These are phyloP conservation scores for Peribatodes rhomboidaria DNA, from an alignment of 2,888 invertebrate genomes.

Conservation along the genomic window DNA sequence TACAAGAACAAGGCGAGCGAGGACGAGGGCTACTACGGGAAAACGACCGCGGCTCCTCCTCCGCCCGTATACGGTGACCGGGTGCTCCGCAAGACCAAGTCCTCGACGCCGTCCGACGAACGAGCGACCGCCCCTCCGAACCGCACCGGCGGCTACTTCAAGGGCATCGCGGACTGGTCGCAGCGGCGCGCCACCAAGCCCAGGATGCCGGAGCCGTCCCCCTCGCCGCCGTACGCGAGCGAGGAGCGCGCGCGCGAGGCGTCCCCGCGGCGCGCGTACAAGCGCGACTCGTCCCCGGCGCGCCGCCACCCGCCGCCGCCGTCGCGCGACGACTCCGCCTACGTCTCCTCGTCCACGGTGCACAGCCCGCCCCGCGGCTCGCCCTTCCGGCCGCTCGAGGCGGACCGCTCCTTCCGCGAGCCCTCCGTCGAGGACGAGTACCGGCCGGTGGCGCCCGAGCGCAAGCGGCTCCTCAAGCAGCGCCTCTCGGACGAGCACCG, in stretches of 20 bases:
- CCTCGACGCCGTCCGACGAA: constrained; percentile 85
- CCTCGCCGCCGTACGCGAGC: constrained; percentile 78
- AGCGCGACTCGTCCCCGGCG: constrained; percentile 77
- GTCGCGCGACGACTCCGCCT: constrained; percentile 86
- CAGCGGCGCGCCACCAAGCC: constrained; percentile 87
- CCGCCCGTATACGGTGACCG: constrained; percentile 79
- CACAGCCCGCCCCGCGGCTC: constrained; percentile 86
- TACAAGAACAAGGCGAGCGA: constrained; percentile 89
- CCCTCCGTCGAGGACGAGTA: constrained; percentile 83
- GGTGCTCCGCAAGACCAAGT: constrained; percentile 83
- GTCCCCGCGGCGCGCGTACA: constrained; percentile 78
- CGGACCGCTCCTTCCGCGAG: constrained; percentile 80
- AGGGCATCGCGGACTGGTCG: constrained; percentile 93
- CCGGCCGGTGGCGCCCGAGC: constrained; percentile 88
- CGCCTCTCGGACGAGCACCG: constrained; percentile 82
- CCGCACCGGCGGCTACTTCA: constrained; percentile 87
- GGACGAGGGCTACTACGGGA: constrained; percentile 82
- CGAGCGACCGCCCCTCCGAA: constrained; percentile 73
- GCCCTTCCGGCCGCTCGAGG: constrained; percentile 79
- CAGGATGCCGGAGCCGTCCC: constrained; percentile 82
- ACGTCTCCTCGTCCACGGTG: constrained; percentile 86
- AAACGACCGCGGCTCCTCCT: constrained; percentile 76
- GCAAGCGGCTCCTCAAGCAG: constrained; percentile 87
- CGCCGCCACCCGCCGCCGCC: constrained; percentile 82
- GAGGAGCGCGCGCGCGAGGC: constrained; percentile 71